phyloP scores from a whole-genome alignment of 2,113 vertebrate species.

The Lagopus leucura region DNA sequence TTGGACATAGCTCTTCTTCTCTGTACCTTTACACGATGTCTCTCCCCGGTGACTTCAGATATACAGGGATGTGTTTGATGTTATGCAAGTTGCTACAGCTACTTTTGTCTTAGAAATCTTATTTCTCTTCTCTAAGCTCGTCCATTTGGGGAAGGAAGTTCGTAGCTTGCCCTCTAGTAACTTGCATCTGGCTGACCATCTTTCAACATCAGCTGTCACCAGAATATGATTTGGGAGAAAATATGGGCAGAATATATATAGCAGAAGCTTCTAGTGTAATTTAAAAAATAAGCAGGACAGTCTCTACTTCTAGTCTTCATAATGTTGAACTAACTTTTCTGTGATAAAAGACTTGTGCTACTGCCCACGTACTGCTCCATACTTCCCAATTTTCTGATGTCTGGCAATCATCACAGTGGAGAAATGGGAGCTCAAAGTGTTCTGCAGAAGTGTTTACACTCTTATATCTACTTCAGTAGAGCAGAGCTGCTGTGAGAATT shows the following conservation, averaged over 20 bases:
- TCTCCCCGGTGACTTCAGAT: background rate
- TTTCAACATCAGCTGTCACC: background rate
- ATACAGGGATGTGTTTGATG: background rate
- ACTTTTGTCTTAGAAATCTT: background rate
- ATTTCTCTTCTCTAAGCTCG: background rate
- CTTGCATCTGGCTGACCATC: accelerated
- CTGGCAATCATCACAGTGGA: accelerated
- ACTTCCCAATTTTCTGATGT: background rate
- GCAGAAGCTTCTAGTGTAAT: background rate
- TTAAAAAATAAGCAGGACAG: background rate
- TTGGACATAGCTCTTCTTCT: background rate
- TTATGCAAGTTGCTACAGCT: background rate
- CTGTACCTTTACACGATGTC: background rate
- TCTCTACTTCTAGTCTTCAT: accelerated
- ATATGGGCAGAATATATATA: accelerated
- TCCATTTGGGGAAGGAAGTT: background rate
- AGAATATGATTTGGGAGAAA: background rate
- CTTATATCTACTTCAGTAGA: background rate
- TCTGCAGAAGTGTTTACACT: background rate
- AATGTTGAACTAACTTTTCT: background rate
- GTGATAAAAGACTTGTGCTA: background rate
- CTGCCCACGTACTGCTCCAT: background rate
- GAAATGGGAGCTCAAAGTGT: background rate
- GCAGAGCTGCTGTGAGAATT: background rate
- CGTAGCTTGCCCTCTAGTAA: background rate